These are phyloP conservation scores for Hedychridium roseum DNA, from an alignment of 2,888 invertebrate species.

Conservation along the genomic window DNA sequence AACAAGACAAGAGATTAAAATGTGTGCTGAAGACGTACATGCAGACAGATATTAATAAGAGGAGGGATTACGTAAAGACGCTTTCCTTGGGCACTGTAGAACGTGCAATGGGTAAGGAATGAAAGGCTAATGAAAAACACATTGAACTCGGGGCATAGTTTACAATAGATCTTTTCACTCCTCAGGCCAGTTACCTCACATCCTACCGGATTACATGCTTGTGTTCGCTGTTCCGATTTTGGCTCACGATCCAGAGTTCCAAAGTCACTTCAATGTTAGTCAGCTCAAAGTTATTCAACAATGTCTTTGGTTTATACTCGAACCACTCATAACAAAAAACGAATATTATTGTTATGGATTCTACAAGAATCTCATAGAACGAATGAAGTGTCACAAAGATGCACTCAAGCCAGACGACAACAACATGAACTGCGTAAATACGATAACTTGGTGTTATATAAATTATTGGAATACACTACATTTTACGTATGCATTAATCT, in stretches of 20 bases:
- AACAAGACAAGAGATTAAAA: constrained; percentile 82
- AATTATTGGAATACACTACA: neutral
- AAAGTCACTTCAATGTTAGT: constrained; percentile 76
- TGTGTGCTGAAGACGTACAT: constrained; percentile 79
- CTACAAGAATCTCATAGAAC: constrained; percentile 91
- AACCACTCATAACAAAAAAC: constrained; percentile 91
- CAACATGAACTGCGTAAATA: constrained; percentile 80
- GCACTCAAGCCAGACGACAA: constrained; percentile 86
- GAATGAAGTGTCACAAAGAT: constrained; percentile 94
- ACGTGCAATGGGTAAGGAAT: constrained; percentile 57
- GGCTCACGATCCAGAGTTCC: constrained; percentile 90
- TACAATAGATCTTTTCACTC: too few relatives aligned
- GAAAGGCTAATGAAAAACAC: constrained; percentile 31
- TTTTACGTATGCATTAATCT: constrained; percentile 6
- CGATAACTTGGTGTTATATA: constrained; percentile 12
- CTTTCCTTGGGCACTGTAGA: constrained; percentile 74
- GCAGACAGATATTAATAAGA: constrained; percentile 84
- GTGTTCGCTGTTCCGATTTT: constrained; percentile 96
- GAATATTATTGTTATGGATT: constrained; percentile 96
- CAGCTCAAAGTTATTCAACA: constrained; percentile 84
- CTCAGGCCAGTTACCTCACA: constrained; percentile 78
- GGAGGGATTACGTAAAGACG: constrained; percentile 90
- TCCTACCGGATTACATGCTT: constrained; percentile 96
- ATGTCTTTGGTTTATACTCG: constrained; percentile 93
- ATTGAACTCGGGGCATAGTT: constrained; percentile 24